Conservation (phyloP, 1,140 invertebrate genomes). For the Berghia stephanieae region DNA sequence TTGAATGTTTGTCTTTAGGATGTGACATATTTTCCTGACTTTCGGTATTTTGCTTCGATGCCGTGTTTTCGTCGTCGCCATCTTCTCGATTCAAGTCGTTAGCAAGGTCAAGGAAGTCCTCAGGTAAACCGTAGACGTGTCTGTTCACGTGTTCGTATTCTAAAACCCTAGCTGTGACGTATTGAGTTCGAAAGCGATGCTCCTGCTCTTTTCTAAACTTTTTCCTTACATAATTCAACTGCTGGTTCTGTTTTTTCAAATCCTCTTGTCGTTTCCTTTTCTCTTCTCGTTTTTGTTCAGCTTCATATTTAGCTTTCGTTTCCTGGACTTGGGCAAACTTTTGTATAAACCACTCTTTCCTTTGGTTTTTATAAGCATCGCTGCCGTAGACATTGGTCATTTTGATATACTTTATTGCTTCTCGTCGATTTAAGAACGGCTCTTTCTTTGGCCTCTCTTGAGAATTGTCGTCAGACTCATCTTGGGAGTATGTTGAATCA, state of each 20-base stretch:
- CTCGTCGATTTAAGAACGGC: conserved; percentile 33
- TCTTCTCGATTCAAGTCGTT: conserved; percentile 18
- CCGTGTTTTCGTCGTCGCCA: background rate
- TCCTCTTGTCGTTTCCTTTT: conserved; percentile 36
- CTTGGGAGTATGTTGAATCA: too few species aligned
- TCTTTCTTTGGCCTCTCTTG: conserved; percentile 25
- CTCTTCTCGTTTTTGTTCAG: conserved; percentile 23
- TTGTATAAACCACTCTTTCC: conserved; percentile 47
- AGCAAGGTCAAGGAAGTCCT: conserved; percentile 35
- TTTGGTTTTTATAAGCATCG: conserved; percentile 32
- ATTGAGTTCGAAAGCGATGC: conserved; percentile 51
- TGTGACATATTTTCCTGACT: too few species aligned
- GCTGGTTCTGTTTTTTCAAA: conserved; percentile 41
- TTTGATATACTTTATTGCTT: conserved; percentile 41
- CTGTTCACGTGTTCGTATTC: conserved; percentile 50
- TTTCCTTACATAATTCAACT: conserved; percentile 45
- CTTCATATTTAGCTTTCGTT: conserved; percentile 37
- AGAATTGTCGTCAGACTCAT: background rate
- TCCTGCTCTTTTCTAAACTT: conserved; percentile 48
- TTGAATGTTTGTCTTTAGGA: too few species aligned
- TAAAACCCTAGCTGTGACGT: conserved; percentile 49
- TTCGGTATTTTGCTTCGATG: background rate
- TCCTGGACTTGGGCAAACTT: conserved; percentile 43
- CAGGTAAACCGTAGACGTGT: conserved; percentile 49
- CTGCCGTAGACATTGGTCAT: conserved; percentile 43